These are phyloP conservation scores for Dreissena rostriformis DNA, from an alignment of 1,140 invertebrate genomes.

Conservation along the genomic window DNA sequence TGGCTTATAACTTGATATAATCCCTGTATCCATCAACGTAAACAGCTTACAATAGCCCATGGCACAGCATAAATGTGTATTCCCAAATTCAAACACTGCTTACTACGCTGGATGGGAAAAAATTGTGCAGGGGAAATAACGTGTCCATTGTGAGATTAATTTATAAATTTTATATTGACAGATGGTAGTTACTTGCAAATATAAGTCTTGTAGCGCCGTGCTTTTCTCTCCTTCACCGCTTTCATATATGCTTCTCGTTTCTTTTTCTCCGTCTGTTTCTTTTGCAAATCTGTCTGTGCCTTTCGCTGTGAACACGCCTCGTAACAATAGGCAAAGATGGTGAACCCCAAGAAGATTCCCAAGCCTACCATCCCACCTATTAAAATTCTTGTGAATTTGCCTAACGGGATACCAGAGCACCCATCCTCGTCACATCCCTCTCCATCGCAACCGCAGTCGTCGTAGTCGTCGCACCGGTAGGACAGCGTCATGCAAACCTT, in stretches of 20 bases:
- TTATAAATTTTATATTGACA: too few relatives aligned
- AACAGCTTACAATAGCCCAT: too few relatives aligned
- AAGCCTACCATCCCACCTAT: constrained; percentile 41
- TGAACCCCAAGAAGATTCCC: constrained; percentile 22
- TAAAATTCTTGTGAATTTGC: constrained; percentile 42
- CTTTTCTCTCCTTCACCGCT: constrained; percentile 43
- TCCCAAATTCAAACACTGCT: too few relatives aligned
- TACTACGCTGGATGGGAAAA: too few relatives aligned
- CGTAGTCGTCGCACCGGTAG: constrained; percentile 69
- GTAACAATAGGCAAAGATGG: constrained; percentile 41
- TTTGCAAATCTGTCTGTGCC: constrained; percentile 46
- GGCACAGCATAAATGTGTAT: too few relatives aligned
- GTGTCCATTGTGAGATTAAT: too few relatives aligned
- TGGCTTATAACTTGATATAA: too few relatives aligned
- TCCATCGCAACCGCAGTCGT: constrained; percentile 70
- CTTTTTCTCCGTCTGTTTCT: constrained; percentile 31
- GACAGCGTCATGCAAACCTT: constrained; percentile 68
- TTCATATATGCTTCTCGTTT: constrained; percentile 35
- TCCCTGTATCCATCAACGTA: too few relatives aligned
- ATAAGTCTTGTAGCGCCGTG: too few relatives aligned
- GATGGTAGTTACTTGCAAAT: too few relatives aligned
- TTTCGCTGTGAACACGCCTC: constrained; percentile 31
- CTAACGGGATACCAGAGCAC: constrained; percentile 59
- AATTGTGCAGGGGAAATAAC: too few relatives aligned
- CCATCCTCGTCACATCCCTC: constrained; percentile 68